phyloP scores from a whole-genome alignment of 2,113 vertebrate species.

The Ammodytes marinus region DNA sequence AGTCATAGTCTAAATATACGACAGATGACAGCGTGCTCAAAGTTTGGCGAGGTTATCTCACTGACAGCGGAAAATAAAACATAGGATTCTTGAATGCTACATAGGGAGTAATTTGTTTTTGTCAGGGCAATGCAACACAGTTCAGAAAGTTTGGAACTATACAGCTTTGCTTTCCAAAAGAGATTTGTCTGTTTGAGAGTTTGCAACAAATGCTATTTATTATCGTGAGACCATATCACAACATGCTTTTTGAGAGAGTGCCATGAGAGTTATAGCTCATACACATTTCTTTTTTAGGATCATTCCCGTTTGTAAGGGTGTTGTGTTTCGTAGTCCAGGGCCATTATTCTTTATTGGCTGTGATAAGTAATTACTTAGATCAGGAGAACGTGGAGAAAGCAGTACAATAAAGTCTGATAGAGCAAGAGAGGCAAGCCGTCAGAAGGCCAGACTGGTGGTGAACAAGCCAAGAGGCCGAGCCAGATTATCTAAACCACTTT shows the following conservation, averaged over 20 bases:
- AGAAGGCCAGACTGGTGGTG: background rate
- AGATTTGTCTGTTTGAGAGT: slow-evolving; percentile 40
- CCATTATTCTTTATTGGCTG: slow-evolving; percentile 12
- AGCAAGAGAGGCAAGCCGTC: background rate
- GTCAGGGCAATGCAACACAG: slow-evolving; percentile 15
- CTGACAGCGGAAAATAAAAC: slow-evolving; percentile 59
- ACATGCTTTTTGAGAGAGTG: slow-evolving; percentile 1
- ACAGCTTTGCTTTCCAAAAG: slow-evolving; percentile 52
- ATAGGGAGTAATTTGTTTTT: slow-evolving; percentile 38
- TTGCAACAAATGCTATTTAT: slow-evolving; percentile 43
- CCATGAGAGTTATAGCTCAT: background rate
- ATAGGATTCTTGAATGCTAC: slow-evolving; percentile 44
- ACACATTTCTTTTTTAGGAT: slow-evolving; percentile 2
- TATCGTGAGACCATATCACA: slow-evolving; percentile 19
- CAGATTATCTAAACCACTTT: slow-evolving; percentile 3
- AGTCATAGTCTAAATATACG: slow-evolving; percentile 63
- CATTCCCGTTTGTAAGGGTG: slow-evolving; percentile 5
- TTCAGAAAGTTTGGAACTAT: slow-evolving; percentile 46
- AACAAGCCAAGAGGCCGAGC: background rate
- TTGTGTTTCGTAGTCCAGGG: slow-evolving; percentile 1
- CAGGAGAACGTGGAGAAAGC: background rate
- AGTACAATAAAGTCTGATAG: background rate
- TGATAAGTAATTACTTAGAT: slow-evolving; percentile 16
- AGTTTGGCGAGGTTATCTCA: slow-evolving; percentile 49
- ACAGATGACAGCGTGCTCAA: slow-evolving; percentile 32